Evolutionary conservation across 2,113 vertebrate species (phyloP).

Genomic region (Isurus oxyrinchus): DNA sequence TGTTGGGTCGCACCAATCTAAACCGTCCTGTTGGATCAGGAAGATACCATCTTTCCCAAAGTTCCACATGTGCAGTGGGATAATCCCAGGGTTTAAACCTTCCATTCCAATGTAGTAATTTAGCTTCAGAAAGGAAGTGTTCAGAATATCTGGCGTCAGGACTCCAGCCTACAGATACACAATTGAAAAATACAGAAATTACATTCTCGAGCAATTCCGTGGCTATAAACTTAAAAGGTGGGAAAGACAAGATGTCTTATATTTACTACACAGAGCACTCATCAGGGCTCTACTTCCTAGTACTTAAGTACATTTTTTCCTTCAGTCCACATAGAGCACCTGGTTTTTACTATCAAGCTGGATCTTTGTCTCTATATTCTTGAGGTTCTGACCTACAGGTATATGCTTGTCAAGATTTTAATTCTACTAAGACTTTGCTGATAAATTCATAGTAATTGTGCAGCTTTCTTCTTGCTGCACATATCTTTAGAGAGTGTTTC

Average conservation of each 20-base stretch:
- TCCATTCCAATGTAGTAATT: constrained; percentile 90
- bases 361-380: background rate
- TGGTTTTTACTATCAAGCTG: background rate
- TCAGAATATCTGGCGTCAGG: constrained; percentile 74
- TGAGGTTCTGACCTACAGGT: background rate
- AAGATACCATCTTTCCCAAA: constrained; percentile 93
- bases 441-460: background rate
- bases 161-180: constrained; percentile 71
- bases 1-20: constrained; percentile 62
- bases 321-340: background rate
- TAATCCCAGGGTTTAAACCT: constrained; percentile 88
- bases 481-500: background rate
- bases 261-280: background rate
- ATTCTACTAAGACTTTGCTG: background rate
- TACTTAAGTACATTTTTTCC: background rate
- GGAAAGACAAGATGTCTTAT: background rate
- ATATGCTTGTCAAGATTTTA: background rate
- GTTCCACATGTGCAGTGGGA: constrained; percentile 71
- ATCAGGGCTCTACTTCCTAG: background rate
- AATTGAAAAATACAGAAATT: background rate
- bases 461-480: background rate
- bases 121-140: constrained; percentile 73
- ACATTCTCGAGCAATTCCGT: background rate
- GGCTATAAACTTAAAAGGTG: background rate
- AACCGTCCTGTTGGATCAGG: constrained; percentile 82